A percentile compares a stretch with the other conserved stretches of the same genome.
Evolutionary conservation across 1,140 invertebrate species (phyloP).

Genomic region (Nautilus pompilius): DNA sequence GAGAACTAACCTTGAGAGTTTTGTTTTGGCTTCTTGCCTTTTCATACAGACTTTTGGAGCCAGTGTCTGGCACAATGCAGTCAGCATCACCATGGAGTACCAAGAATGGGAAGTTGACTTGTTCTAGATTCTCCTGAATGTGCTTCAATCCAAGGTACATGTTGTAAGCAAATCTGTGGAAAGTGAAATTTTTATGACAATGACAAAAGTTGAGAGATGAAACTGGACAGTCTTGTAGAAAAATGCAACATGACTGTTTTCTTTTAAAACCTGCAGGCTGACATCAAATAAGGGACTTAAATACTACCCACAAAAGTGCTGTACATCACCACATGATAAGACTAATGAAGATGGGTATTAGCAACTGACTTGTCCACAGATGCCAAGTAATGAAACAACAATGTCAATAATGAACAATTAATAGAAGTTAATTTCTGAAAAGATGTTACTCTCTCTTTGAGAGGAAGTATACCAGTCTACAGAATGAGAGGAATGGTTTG

Average conservation of each 20-base stretch:
- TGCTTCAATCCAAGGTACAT: conserved; percentile 21
- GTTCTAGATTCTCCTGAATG: conserved; percentile 21
- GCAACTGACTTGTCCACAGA: too few species aligned
- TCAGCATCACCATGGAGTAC: conserved; percentile 41
- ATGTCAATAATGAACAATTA: too few species aligned
- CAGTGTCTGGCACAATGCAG: conserved; percentile 21
- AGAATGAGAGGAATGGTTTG: too few species aligned
- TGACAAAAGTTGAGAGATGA: not conserved
- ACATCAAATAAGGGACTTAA: too few species aligned
- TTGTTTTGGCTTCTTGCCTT: conserved; percentile 38
- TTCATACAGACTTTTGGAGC: conserved; percentile 32
- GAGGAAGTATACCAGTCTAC: too few species aligned
- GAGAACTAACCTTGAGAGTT: conserved; percentile 33
- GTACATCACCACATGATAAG: too few species aligned
- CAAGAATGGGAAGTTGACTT: conserved; percentile 33
- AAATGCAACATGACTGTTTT: not conserved
- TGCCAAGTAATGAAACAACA: too few species aligned
- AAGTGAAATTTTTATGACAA: not conserved
- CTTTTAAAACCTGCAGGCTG: not conserved
- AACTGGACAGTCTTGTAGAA: not conserved
- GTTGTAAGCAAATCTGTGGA: conserved; percentile 25
- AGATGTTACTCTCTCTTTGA: too few species aligned
- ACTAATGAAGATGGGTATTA: too few species aligned
- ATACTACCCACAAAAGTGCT: too few species aligned
- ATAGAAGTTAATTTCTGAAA: too few species aligned